Percentiles rank a stretch among this genome's conserved stretches.
phyloP scores from a whole-genome alignment of 1,140 invertebrate species.

The Drosophila equinoxialis region DNA sequence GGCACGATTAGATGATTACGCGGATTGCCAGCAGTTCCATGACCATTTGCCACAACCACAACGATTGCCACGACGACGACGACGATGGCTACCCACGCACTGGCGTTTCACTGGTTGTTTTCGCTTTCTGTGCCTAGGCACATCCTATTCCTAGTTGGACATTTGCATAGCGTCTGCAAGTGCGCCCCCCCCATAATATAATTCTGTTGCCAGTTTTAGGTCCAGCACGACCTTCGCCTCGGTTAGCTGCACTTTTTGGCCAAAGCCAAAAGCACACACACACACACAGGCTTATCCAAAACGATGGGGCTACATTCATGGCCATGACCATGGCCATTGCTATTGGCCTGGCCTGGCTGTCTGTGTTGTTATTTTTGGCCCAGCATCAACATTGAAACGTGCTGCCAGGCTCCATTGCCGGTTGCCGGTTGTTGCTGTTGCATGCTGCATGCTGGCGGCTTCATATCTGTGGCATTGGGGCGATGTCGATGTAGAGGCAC shows the following conservation, averaged over 20 bases:
- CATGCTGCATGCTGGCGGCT: conserved; percentile 25
- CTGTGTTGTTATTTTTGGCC: conserved; percentile 72
- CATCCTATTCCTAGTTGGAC: conserved; percentile 46
- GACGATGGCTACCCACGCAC: conserved; percentile 7
- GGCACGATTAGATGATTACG: conserved; percentile 73
- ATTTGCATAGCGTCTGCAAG: conserved; percentile 63
- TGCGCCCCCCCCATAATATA: conserved; percentile 53
- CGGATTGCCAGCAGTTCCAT: conserved; percentile 13
- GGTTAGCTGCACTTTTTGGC: conserved; percentile 60
- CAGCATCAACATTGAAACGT: conserved; percentile 63
- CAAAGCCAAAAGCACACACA: conserved; percentile 57
- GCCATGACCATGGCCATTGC: conserved; percentile 24
- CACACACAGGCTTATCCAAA: conserved; percentile 39
- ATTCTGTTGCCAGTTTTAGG: conserved; percentile 47
- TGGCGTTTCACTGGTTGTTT: conserved; percentile 19
- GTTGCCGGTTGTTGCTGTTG: conserved; percentile 34
- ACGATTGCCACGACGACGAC: not conserved
- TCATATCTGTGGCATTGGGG: conserved; percentile 73
- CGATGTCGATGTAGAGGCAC: conserved; percentile 34
- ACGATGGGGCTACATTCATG: conserved; percentile 46
- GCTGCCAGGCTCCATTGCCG: conserved; percentile 38
- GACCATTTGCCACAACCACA: conserved; percentile 9
- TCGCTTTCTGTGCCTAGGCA: conserved; percentile 53
- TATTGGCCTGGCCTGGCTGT: conserved; percentile 25
- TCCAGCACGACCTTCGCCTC: conserved; percentile 60